Evolutionary conservation across 1,140 invertebrate species (phyloP), one percentile per base, ranked within the genome.

Genomic region (Saxidomus purpurata): DNA sequence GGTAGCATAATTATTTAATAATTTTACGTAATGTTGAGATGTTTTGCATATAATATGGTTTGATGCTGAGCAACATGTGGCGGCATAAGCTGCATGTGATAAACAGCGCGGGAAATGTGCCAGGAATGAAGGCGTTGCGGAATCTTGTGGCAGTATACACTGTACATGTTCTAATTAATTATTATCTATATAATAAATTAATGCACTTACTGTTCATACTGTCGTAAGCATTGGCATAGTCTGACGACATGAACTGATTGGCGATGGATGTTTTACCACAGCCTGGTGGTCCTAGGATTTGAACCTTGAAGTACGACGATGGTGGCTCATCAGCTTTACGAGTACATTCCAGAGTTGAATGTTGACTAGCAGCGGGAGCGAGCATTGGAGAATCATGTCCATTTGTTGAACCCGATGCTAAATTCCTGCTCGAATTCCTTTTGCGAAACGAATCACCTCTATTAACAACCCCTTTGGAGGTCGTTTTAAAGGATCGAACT

Each of bases 211-310:
- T 91, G 55, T 90, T 89, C 38, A 79, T 87, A 0, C 98, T 98
- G 95, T 98, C 98, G 94, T 98, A 98, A 0, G 98, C 98, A 95
- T 98, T 98, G 97, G 98, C 98, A 94, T 98, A 98, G 92, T 99
- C 98, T 69, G 98, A 98, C 1, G 98, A 98, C 97, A 98, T 98
- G 93, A 98, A 99, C 95, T 99, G 98, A 0, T 98, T 98, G 0
- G 98, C 97, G 15, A 98, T 96, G 0, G 98, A 97, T 0, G 98
- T 98, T 95, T 98, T 98, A 0, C 98, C 98, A 38, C 98, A 98
- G 0, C 98, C 98, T 0, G 97, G 97, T 91, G 98, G 98, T 0
- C 98, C 98, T 31, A 99, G 96, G 97, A 98, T 96, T 0, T 98
- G 97, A 3, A 98, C 98, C n/a, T 98, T 96, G 94, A 98, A 98